phyloP scores from a whole-genome alignment of 2,113 vertebrate genomes.

The Macaca nemestrina region DNA sequence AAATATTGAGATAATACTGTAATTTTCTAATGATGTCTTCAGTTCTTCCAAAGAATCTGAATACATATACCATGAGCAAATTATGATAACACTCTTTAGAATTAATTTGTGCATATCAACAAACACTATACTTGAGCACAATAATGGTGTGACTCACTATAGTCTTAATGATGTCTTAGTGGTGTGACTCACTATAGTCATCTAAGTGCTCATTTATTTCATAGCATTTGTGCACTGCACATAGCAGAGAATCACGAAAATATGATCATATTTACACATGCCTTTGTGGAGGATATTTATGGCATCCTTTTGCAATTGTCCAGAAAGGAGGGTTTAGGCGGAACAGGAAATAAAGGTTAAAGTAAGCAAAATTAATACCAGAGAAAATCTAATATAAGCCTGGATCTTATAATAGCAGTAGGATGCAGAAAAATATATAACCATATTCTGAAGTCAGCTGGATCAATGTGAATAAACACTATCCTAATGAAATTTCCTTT shows the following conservation, averaged over 20 bases:
- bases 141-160: neutral
- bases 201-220: slow-evolving; percentile 26
- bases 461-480: slow-evolving; percentile 16
- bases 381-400: slow-evolving; percentile 2
- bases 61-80: neutral
- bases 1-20: slow-evolving; percentile 34
- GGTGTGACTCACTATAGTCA: neutral
- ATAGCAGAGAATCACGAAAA: slow-evolving; percentile 7
- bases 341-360: slow-evolving; percentile 31
- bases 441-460: neutral
- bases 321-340: neutral
- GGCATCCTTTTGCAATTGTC: neutral
- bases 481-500: neutral
- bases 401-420: neutral
- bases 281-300: neutral
- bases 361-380: slow-evolving; percentile 40
- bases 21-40: slow-evolving; percentile 28
- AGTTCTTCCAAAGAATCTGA: slow-evolving; percentile 5
- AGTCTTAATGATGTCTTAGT: neutral
- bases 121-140: slow-evolving; percentile 28
- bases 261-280: neutral
- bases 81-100: slow-evolving; percentile 10
- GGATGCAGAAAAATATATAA: neutral
- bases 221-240: neutral
- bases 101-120: slow-evolving; percentile 30